Conservation (phyloP, 2,888 invertebrate genomes). For the Ptilodon capucinus region DNA sequence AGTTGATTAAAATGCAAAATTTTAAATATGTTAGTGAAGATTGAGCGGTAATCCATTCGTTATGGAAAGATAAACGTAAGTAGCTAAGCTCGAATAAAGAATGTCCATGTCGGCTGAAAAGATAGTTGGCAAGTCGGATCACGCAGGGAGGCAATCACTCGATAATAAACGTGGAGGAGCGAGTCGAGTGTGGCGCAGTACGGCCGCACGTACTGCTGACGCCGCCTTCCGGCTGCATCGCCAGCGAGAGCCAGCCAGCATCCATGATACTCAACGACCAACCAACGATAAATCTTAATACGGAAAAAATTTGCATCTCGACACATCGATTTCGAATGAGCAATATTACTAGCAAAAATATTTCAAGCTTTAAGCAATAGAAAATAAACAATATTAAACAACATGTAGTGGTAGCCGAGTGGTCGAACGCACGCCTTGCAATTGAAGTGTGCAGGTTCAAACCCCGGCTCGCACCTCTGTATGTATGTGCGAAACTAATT, state of each 20-base stretch:
- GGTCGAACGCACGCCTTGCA: no score
- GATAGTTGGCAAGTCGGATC: conserved; percentile 73
- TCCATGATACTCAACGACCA: conserved; percentile 37
- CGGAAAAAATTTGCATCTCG: conserved; percentile 30
- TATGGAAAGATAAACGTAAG: conserved; percentile 58
- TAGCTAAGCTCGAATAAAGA: conserved; percentile 59
- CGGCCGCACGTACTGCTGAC: conserved; percentile 69
- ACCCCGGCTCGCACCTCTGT: no score
- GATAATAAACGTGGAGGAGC: conserved; percentile 73
- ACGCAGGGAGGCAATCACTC: conserved; percentile 78
- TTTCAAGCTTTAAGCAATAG: no score
- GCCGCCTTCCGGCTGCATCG: conserved; percentile 55
- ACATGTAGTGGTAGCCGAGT: no score
- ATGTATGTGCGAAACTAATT: no score
- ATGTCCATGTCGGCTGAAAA: conserved; percentile 59
- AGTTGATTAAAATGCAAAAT: conserved; percentile 8
- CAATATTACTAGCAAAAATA: background rate
- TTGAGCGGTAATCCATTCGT: conserved; percentile 33
- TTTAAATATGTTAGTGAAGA: conserved; percentile 11
- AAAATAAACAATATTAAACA: no score
- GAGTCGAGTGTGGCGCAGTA: conserved; percentile 60
- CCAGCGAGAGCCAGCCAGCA: conserved; percentile 40
- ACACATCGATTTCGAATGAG: conserved; percentile 3
- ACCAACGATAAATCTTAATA: conserved; percentile 40
- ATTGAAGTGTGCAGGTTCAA: no score